Evolutionary conservation across 2,797 vertebrate species (phyloP).

Genomic region (Macrochelys suwanniensis): DNA sequence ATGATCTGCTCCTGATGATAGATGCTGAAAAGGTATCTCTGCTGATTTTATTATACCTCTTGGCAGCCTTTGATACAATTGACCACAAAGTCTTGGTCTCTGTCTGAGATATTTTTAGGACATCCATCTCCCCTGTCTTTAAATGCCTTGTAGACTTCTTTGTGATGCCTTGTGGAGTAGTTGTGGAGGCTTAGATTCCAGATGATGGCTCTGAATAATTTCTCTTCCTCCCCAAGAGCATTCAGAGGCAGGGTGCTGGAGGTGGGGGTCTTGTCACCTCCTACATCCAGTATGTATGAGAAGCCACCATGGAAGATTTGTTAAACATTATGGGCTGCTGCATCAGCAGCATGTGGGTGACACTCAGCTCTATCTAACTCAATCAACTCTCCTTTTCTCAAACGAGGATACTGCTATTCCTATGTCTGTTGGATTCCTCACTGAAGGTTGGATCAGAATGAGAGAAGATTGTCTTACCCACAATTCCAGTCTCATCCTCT

Average conservation of each 20-base stretch:
- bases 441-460: not conserved
- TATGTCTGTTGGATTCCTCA: not conserved
- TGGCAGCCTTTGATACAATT: not conserved
- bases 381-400: not conserved
- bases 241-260: not conserved
- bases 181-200: not conserved
- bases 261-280: not conserved
- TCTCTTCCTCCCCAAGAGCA: not conserved
- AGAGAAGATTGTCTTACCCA: not conserved
- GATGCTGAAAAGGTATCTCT: not conserved
- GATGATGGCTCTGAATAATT: not conserved
- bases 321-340: not conserved
- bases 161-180: not conserved
- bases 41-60: not conserved
- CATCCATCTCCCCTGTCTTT: not conserved
- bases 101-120: not conserved
- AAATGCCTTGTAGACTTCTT: not conserved
- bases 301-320: not conserved
- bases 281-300: not conserved
- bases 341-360: not conserved
- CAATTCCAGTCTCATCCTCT: not conserved
- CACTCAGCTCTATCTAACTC: not conserved
- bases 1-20: not conserved
- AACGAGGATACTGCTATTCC: not conserved
- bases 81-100: not conserved